phyloP scores from a whole-genome alignment of 2,113 vertebrate genomes.

The Strix uralensis region DNA sequence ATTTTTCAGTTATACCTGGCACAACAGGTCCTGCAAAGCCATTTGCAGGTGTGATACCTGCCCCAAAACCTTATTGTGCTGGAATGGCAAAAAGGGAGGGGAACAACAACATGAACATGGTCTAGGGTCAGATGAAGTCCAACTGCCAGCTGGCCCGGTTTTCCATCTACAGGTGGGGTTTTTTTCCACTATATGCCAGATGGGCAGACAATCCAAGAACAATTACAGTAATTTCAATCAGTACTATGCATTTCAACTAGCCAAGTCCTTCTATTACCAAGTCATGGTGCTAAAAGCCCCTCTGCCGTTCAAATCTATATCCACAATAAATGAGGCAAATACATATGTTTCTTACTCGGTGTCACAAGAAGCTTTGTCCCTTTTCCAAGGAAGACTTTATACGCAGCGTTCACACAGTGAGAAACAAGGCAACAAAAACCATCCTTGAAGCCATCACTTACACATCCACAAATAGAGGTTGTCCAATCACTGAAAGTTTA shows the following conservation, averaged over 20 bases:
- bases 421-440: constrained; percentile 38
- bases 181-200: too few species aligned
- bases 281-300: not conserved
- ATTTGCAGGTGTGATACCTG: not conserved
- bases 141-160: too few species aligned
- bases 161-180: too few species aligned
- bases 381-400: constrained; percentile 37
- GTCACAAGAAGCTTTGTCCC: constrained; percentile 56
- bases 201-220: too few species aligned
- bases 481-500: not conserved
- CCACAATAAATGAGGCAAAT: not conserved
- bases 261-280: not conserved
- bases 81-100: not conserved
- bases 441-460: not conserved
- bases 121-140: not conserved
- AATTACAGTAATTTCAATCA: too few species aligned
- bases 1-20: not conserved
- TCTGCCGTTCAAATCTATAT: not conserved
- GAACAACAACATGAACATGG: not conserved
- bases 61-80: not conserved
- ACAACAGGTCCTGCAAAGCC: not conserved
- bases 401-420: constrained; percentile 38
- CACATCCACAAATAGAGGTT: not conserved
- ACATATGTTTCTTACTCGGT: constrained; percentile 43
- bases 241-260: not conserved